These are phyloP conservation scores for Raja brachyura DNA, from an alignment of 2,113 vertebrate species.

Conservation along the genomic window DNA sequence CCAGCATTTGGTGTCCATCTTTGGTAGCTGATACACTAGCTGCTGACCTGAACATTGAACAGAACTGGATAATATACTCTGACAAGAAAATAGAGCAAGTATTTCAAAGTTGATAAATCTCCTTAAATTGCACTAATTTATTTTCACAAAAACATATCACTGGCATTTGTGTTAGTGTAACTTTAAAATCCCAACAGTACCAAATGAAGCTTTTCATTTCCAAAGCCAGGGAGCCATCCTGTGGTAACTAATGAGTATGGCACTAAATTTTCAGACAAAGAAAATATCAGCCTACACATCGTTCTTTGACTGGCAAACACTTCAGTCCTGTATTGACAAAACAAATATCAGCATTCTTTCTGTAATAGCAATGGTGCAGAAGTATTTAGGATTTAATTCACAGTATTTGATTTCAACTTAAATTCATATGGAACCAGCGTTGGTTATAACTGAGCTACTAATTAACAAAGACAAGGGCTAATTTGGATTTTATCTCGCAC, in stretches of 20 bases:
- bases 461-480: not conserved
- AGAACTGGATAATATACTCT: not conserved
- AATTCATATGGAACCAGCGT: not conserved
- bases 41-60: not conserved
- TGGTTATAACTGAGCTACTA: not conserved
- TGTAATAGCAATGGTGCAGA: not conserved
- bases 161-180: not conserved
- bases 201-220: too few relatives aligned
- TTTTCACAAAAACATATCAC: not conserved
- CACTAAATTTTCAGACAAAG: not conserved
- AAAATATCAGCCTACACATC: not conserved
- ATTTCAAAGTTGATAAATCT: not conserved
- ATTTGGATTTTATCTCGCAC: conserved; percentile 1
- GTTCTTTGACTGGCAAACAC: not conserved
- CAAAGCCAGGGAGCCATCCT: not conserved
- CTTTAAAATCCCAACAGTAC: not conserved
- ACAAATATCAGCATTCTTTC: not conserved
- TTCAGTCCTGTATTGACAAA: conserved; percentile 8
- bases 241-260: not conserved
- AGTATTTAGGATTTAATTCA: conserved; percentile 5
- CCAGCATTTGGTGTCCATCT: too few relatives aligned
- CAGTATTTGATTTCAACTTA: not conserved
- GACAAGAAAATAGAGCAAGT: not conserved
- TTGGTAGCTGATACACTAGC: not conserved
- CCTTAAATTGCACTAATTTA: not conserved